Evolutionary conservation across 2,888 invertebrate genomes (phyloP), one percentile per base, ranked within the genome.

Genomic region (Crematogaster levior): DNA sequence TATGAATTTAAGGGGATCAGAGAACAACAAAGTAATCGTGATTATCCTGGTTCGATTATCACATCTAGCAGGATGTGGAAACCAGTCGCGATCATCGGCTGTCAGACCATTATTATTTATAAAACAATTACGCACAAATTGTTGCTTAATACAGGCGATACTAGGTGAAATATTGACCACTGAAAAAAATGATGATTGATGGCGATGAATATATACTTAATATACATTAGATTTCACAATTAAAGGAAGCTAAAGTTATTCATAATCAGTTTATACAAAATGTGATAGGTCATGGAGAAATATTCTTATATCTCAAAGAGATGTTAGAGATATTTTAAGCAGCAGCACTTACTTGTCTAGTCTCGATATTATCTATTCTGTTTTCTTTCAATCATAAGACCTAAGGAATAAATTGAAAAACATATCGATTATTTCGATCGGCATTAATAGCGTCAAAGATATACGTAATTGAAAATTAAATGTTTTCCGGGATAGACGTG

Each of bases 41-140:
- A 81, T 84, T 82, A 83, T 79, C 58, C 46, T 51, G 68, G 40
- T 83, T 87, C 70, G 74, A 82, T 86, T 65, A 82, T 61, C 68
- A 74, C 48, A 12, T 63, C 30, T 79, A 88, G 82, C 87, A 89
- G 87, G 87, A 89, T 88, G 74, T 74, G 73, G 51, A 72, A 63
- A 83, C 68, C 53, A 51, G 80, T 82, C 61, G 65, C 60, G 48
- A 81, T 70, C 73, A 34, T 74, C 60, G 68, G 30, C 40, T 63
- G 30, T 51, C 61, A 53, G 53, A 34, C 21, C 53, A 70, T 84
- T 80, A 82, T 85, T 82, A 81, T 65, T 85, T 68, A 81, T 83
- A 56, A 51, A 83, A 75, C 53, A 77, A 80, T 74, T 63, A 53
- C 10, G 7, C 66, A n/a, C 74, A 34, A 46, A 37, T 68, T 58